These are phyloP conservation scores for Lithophane leautieri DNA, from an alignment of 2,888 invertebrate genomes.

Conservation along the genomic window DNA sequence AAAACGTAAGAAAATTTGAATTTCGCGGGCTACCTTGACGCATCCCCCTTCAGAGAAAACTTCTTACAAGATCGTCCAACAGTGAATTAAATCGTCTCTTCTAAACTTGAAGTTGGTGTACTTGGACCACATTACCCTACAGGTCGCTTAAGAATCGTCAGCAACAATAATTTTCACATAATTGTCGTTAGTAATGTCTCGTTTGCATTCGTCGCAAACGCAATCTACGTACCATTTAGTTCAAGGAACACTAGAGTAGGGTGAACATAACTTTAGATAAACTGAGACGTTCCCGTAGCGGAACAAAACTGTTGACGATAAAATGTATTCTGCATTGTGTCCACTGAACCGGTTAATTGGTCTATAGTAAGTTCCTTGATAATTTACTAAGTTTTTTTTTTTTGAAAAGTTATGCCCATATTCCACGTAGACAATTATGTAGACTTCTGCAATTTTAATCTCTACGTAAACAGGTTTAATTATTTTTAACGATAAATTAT, in stretches of 20 bases:
- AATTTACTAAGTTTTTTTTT: not conserved
- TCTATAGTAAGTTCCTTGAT: constrained; percentile 15
- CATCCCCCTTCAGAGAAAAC: too few relatives aligned
- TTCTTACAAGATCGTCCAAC: too few relatives aligned
- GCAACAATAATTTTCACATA: constrained; percentile 35
- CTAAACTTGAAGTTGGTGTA: too few relatives aligned
- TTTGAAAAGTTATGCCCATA: not conserved
- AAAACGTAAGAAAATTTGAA: too few relatives aligned
- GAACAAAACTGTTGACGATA: constrained; percentile 35
- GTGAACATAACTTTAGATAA: constrained; percentile 17
- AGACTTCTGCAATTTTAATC: too few relatives aligned
- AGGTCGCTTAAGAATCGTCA: not conserved
- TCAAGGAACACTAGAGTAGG: constrained; percentile 40
- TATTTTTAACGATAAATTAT: not conserved
- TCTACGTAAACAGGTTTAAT: not conserved
- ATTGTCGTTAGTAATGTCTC: constrained; percentile 22
- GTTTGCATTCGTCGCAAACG: constrained; percentile 49
- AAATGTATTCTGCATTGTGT: constrained; percentile 51
- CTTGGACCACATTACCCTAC: not conserved
- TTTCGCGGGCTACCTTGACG: too few relatives aligned
- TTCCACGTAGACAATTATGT: not conserved
- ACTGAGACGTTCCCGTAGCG: constrained; percentile 30
- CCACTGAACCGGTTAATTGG: constrained; percentile 51
- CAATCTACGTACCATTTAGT: constrained; percentile 43
- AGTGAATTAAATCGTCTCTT: too few relatives aligned